These are phyloP conservation scores for Xiphias gladius DNA, from an alignment of 2,113 vertebrate species.

Conservation along the genomic window DNA sequence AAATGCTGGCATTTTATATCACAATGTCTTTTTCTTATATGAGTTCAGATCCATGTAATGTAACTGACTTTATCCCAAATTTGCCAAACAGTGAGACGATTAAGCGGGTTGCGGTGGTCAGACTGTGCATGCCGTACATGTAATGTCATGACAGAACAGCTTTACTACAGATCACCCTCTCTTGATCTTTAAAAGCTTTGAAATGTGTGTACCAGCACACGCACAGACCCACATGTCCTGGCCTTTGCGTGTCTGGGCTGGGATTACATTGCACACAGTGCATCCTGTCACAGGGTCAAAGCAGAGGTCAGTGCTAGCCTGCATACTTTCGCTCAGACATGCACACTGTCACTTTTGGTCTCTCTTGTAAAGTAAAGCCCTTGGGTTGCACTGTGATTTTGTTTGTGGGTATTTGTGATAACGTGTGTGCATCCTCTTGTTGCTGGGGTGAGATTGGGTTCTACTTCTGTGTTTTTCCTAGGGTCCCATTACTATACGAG, in stretches of 20 bases:
- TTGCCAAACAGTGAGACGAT: too few relatives aligned
- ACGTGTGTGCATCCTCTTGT: not conserved
- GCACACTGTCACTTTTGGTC: not conserved
- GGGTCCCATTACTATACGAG: not conserved
- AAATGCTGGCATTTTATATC: not conserved
- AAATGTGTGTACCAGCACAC: not conserved
- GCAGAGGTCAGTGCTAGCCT: conserved; percentile 56
- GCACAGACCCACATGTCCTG: conserved; percentile 1
- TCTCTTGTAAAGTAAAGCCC: not conserved
- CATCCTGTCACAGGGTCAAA: conserved; percentile 53
- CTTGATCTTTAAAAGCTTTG: conserved; percentile 18
- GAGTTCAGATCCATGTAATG: too few relatives aligned
- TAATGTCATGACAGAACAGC: not conserved
- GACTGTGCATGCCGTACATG: not conserved
- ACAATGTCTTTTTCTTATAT: not conserved
- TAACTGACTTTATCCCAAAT: not conserved
- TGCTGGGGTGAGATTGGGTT: not conserved
- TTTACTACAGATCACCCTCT: not conserved
- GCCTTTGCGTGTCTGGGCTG: conserved; percentile 49
- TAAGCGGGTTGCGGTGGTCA: not conserved
- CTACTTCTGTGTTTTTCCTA: not conserved
- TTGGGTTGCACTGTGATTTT: not conserved
- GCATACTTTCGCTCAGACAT: conserved; percentile 33
- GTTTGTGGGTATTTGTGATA: conserved; percentile 4
- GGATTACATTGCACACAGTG: conserved; percentile 62